Evolutionary conservation across 64 coral and sea anemone genomes (phyloP).

Genomic region (Cladopsammia gracilis): DNA sequence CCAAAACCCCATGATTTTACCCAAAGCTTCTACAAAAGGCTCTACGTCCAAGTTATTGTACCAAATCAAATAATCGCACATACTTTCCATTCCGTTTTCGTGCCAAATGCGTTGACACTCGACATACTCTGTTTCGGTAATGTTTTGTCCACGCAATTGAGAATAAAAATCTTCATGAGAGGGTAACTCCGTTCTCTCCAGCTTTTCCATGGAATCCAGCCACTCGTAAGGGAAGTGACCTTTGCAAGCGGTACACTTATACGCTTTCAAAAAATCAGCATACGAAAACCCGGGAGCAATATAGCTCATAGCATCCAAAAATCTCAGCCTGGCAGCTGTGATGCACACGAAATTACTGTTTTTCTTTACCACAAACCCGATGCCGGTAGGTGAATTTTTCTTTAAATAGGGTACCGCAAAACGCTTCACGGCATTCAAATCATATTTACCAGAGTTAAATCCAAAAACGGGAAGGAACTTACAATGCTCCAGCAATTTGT

Average conservation of each 20-base stretch:
- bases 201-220: neutral
- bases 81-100: constrained; percentile 4
- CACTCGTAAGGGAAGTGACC: constrained; percentile 26
- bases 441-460: constrained; percentile 34
- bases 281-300: constrained; percentile 30
- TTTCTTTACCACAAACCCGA: constrained; percentile 5
- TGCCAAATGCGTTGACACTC: neutral
- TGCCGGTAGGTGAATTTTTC: neutral
- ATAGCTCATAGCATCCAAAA: constrained; percentile 29
- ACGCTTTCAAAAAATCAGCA: constrained; percentile 52
- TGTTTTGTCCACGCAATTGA: no score
- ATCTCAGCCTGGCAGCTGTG: neutral
- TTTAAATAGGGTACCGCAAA: constrained; percentile 25
- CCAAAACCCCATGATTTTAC: neutral
- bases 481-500: constrained; percentile 17
- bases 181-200: neutral
- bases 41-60: neutral
- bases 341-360: constrained; percentile 49
- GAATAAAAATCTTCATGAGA: neutral
- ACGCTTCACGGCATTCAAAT: neutral
- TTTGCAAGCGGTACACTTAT: constrained; percentile 19
- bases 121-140: constrained; percentile 26
- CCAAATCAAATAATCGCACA: neutral
- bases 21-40: neutral
- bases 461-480: constrained; percentile 58